Percentiles rank a stretch among this genome's conserved stretches.
Conservation (phyloP, 2,113 vertebrate genomes). For the Gulo gulo region DNA sequence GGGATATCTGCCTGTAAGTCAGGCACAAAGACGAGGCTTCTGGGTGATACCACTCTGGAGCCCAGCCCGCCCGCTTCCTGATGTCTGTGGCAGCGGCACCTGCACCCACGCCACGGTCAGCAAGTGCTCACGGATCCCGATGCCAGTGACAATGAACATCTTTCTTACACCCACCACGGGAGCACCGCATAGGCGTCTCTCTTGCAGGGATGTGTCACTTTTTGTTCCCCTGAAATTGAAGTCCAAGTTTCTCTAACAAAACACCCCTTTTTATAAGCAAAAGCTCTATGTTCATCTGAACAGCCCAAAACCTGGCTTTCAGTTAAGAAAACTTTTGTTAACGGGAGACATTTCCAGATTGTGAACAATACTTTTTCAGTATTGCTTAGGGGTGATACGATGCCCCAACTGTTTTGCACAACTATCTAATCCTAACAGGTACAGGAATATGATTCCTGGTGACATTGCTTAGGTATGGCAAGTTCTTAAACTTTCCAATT, state of each 20-base stretch:
- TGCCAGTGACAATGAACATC: neutral
- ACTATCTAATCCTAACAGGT: neutral
- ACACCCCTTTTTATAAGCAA: neutral
- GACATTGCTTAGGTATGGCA: neutral
- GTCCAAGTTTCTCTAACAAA: neutral
- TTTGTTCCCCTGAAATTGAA: neutral
- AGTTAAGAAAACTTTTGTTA: neutral
- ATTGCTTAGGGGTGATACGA: neutral
- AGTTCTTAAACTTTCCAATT: neutral
- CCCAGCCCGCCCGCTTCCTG: neutral
- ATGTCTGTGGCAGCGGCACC: accelerated
- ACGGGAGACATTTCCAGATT: neutral
- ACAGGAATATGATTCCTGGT: neutral
- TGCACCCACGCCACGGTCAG: neutral
- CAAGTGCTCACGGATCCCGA: accelerated
- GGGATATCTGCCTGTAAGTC: neutral
- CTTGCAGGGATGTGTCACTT: neutral
- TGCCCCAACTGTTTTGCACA: neutral
- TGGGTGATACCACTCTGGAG: neutral
- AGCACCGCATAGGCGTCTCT: neutral
- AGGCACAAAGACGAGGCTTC: neutral
- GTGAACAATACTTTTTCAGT: neutral
- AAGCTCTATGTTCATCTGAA: neutral
- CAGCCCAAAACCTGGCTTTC: neutral
- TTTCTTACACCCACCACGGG: neutral